phyloP scores from a whole-genome alignment of 1,140 invertebrate genomes.

The Drosophila pruinosa region DNA sequence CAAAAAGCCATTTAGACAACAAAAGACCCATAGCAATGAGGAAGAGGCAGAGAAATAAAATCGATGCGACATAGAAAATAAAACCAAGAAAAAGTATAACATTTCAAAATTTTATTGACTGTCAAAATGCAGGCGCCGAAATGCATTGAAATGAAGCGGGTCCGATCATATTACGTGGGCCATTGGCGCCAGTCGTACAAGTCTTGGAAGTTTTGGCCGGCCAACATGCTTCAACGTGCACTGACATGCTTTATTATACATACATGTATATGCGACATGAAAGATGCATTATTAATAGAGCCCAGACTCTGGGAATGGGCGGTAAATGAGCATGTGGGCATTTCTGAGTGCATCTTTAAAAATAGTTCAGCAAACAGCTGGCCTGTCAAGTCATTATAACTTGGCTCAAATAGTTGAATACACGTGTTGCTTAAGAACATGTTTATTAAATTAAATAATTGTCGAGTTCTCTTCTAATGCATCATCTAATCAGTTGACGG shows the following conservation, averaged over 20 bases:
- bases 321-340: background rate
- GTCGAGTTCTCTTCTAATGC: conserved; percentile 32
- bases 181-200: conserved; percentile 53
- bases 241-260: conserved; percentile 68
- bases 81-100: conserved; percentile 63
- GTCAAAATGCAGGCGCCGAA: conserved; percentile 74
- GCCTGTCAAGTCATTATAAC: conserved; percentile 18
- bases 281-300: conserved; percentile 66
- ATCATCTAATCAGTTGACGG: conserved; percentile 50
- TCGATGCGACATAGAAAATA: conserved; percentile 58
- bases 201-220: background rate
- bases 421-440: conserved; percentile 55
- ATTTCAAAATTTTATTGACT: conserved; percentile 82
- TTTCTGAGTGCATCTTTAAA: conserved; percentile 76
- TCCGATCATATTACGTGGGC: conserved; percentile 52
- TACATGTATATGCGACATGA: conserved; percentile 50
- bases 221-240: conserved; percentile 31
- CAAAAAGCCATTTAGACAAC: conserved; percentile 75
- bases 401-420: too few relatives aligned
- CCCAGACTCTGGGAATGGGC: background rate
- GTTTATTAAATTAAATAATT: conserved; percentile 75
- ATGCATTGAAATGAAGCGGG: conserved; percentile 60
- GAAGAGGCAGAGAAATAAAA: conserved; percentile 49
- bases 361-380: conserved; percentile 70
- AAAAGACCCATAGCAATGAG: conserved; percentile 29